Conservation (phyloP, 2,888 invertebrate species). For the Fissipunctia ypsillon region DNA sequence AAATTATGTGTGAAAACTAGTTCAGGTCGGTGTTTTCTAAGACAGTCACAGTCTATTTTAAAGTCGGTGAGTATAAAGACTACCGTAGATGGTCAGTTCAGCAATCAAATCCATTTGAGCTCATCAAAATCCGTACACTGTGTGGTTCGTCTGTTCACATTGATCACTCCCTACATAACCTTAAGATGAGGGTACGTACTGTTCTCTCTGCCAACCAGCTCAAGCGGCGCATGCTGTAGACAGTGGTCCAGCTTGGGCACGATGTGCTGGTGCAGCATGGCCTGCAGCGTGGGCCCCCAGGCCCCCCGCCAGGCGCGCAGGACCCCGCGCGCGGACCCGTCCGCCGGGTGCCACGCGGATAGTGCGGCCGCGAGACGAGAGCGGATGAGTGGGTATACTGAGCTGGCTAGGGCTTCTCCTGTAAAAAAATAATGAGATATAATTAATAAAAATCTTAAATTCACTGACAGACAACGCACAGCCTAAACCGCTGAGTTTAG, state of each 20-base stretch:
- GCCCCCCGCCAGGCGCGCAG: conserved; percentile 96
- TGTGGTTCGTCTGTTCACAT: neutral
- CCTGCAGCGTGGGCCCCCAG: conserved; percentile 89
- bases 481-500: no score
- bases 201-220: conserved; percentile 82
- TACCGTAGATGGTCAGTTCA: neutral
- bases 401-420: conserved; percentile 88
- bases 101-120: neutral
- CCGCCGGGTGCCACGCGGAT: conserved; percentile 98
- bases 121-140: neutral
- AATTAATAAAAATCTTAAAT: no score
- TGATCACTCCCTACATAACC: conserved; percentile 69
- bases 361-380: conserved; percentile 97
- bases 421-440: conserved; percentile 5
- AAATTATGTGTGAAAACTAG: neutral
- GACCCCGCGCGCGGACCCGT: conserved; percentile 97
- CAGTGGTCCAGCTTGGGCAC: conserved; percentile 96
- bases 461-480: no score
- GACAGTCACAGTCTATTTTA: neutral
- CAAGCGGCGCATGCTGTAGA: conserved; percentile 88
- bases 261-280: conserved; percentile 95
- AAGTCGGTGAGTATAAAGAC: neutral
- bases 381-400: conserved; percentile 97
- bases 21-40: neutral
- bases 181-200: conserved; percentile 65